Percentiles rank a stretch among this genome's conserved stretches.
phyloP scores from a whole-genome alignment of 2,797 vertebrate genomes.

The Enteromius paludinosus region DNA sequence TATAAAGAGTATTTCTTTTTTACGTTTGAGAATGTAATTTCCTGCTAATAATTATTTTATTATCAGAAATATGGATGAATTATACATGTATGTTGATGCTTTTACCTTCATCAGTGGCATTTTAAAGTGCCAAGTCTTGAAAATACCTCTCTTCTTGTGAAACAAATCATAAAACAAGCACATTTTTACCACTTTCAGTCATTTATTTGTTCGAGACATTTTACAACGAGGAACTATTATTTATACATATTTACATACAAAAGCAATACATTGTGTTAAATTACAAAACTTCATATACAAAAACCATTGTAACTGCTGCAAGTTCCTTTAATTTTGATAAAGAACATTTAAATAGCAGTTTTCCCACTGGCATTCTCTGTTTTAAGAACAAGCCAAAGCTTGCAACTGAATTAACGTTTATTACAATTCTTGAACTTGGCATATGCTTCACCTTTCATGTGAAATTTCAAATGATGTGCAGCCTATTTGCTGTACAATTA shows the following conservation, averaged over 20 bases:
- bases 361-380: not conserved
- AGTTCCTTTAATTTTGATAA: not conserved
- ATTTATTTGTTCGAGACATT: constrained; percentile 15
- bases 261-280: not conserved
- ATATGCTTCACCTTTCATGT: not conserved
- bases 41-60: not conserved
- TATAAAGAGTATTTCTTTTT: not conserved
- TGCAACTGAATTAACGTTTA: not conserved
- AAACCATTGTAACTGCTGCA: not conserved
- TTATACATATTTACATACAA: constrained; percentile 26
- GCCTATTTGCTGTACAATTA: not conserved
- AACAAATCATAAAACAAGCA: not conserved
- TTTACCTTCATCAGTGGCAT: not conserved
- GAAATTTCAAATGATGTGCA: not conserved
- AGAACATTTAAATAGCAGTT: not conserved
- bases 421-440: not conserved
- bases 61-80: not conserved
- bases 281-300: not conserved
- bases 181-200: constrained; percentile 8
- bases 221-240: constrained; percentile 9
- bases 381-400: not conserved
- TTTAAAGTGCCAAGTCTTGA: not conserved
- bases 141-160: not conserved
- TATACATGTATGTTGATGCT: not conserved
- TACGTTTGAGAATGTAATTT: not conserved